Evolutionary conservation across 2,888 invertebrate genomes (phyloP).

Genomic region (Calameuta filiformis): DNA sequence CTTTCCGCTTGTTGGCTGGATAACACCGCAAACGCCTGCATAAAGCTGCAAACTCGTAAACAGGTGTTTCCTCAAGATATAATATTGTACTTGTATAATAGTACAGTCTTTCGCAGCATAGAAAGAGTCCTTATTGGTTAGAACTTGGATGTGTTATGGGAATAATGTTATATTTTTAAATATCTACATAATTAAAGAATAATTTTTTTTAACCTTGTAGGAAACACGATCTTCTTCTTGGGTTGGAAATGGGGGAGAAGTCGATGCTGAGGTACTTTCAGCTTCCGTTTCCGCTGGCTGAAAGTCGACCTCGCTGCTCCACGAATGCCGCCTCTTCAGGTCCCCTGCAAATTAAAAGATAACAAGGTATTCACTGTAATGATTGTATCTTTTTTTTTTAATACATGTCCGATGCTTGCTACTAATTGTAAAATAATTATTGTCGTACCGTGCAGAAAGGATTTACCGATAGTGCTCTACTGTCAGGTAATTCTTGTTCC

Average conservation of each 20-base stretch:
- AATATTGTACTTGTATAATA: neutral
- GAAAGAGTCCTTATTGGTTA: neutral
- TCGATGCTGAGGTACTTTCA: conserved; percentile 31
- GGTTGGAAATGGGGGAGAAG: conserved; percentile 17
- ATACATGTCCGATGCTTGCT: neutral
- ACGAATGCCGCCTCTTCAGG: conserved; percentile 56
- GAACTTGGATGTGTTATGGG: neutral
- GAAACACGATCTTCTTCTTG: conserved; percentile 42
- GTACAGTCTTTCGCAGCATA: neutral
- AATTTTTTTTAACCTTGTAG: conserved; percentile 39
- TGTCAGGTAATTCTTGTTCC: neutral
- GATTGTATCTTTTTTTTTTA: neutral
- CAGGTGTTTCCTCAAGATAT: neutral
- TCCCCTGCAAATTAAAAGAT: conserved; percentile 44
- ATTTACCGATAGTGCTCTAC: neutral
- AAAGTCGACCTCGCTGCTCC: conserved; percentile 50
- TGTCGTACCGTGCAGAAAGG: neutral
- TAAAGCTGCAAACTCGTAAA: neutral
- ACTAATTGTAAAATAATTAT: neutral
- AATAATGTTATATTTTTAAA: neutral
- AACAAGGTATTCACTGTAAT: neutral
- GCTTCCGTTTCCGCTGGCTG: conserved; percentile 44
- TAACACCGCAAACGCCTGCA: neutral
- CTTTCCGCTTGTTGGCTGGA: conserved; percentile 3
- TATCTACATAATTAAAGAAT: neutral